Base-by-base conservation (phyloP, 2,797 vertebrate species). In the Pangasius larnaudii region DNA sequence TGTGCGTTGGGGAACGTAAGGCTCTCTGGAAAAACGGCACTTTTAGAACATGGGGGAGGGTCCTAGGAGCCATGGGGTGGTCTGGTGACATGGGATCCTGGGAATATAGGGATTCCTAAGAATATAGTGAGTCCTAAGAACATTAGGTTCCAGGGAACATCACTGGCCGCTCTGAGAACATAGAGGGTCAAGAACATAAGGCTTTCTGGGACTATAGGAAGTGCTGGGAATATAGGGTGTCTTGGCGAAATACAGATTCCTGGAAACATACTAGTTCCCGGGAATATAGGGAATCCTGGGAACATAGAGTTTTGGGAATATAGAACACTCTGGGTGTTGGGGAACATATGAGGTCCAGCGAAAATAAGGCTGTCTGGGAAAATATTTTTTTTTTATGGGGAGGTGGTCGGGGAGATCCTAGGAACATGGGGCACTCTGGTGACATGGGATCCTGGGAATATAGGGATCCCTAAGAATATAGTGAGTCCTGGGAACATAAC, bases 141-240 rank as follows among this genome's bases (percentile, higher is more conserved):
- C 5, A 2, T 4, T 8, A 8, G 30, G 33, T 3, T 22, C 5
- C 0, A 5, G 22, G 71, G n/a, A 51, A 13, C 39, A 14, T 22
- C 39, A 1, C 2, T 3, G 19, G 74, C 9, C n/a, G 3, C 11
- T 14, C 1, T 30, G n/a, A 13, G 65, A 30, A 14, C 18, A 0
- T 69, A 1, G 65, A 30, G n/a, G 1, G 65, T 33, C 30, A 4
- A 36, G 19, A 5, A 24, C 11, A 5, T 0, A 0, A 0, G 3
- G 24, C 1, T 9, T 24, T 11, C 0, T 39, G 51, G 14, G 36
- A 11, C 10, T 2, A 0, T 0, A 4, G 19, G 3, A 10, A 5
- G 4, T 14, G 5, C 4, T 49, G 42, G 24, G 10, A n/a, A 75
- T 13, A 4, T 27, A 9, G 16, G 6, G 33, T 6, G 5, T 19